phyloP scores from a whole-genome alignment of 2,888 invertebrate species.

The Agonopterix subpropinquella region DNA sequence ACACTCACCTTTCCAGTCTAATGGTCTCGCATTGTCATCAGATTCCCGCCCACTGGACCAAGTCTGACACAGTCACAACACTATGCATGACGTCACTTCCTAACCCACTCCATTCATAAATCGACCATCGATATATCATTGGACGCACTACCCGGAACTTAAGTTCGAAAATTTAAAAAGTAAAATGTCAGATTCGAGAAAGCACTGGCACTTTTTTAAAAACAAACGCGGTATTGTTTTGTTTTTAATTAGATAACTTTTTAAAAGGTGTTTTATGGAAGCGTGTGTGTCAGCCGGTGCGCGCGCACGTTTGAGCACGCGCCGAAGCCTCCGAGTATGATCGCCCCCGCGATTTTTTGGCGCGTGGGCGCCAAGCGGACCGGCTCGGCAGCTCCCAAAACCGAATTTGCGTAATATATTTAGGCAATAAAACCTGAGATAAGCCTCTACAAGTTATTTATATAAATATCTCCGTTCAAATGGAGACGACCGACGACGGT shows the following conservation, averaged over 20 bases:
- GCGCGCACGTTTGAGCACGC: constrained; percentile 68
- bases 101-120: constrained; percentile 67
- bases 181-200: constrained; percentile 19
- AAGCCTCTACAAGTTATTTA: constrained; percentile 5
- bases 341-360: constrained; percentile 67
- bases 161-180: constrained; percentile 17
- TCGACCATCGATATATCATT: constrained; percentile 37
- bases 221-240: constrained; percentile 22
- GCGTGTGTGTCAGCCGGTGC: constrained; percentile 57
- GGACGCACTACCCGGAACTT: constrained; percentile 33
- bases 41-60: constrained; percentile 48
- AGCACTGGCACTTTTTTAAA: constrained; percentile 17
- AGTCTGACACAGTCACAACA: constrained; percentile 57
- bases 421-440: constrained; percentile 39
- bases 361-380: constrained; percentile 58
- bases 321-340: constrained; percentile 55
- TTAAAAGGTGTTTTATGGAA: constrained; percentile 23
- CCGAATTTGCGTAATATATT: constrained; percentile 69
- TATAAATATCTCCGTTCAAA: constrained; percentile 1
- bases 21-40: constrained; percentile 68
- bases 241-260: constrained; percentile 30
- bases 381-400: constrained; percentile 43
- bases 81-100: constrained; percentile 72
- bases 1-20: constrained; percentile 69
- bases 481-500: constrained; percentile 57